phyloP scores from a whole-genome alignment of 1,140 invertebrate genomes.

The Phymastichus coffea region DNA sequence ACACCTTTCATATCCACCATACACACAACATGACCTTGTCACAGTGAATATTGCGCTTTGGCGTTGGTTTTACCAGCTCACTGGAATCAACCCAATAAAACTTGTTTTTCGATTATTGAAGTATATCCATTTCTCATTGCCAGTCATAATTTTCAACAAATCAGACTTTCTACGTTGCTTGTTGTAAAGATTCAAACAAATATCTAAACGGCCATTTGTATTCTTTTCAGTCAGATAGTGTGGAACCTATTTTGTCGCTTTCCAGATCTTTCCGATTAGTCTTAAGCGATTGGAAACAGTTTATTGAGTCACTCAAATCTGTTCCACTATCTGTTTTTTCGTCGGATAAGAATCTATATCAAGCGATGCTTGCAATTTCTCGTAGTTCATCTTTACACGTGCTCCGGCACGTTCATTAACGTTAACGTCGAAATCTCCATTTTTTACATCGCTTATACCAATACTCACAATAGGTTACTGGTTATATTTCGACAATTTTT shows the following conservation, averaged over 20 bases:
- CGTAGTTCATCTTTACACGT: too few species aligned
- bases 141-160: background rate
- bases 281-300: background rate
- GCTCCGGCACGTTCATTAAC: too few species aligned
- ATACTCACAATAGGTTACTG: too few species aligned
- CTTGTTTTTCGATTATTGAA: background rate
- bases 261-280: background rate
- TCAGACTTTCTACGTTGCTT: background rate
- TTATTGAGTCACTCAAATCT: too few species aligned
- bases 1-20: conserved; percentile 36
- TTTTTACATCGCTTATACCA: too few species aligned
- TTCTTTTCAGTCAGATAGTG: background rate
- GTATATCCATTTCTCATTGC: too few species aligned
- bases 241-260: background rate
- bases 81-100: background rate
- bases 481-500: too few species aligned
- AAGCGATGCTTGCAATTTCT: background rate
- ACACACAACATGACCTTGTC: conserved; percentile 25
- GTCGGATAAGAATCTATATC: background rate
- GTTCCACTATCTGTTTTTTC: background rate
- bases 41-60: conserved; percentile 2
- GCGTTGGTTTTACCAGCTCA: background rate
- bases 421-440: too few species aligned
- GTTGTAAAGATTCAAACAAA: background rate
- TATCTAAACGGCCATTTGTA: background rate